Conservation (phyloP, 2,888 invertebrate genomes). For the Agonopterix subpropinquella region DNA sequence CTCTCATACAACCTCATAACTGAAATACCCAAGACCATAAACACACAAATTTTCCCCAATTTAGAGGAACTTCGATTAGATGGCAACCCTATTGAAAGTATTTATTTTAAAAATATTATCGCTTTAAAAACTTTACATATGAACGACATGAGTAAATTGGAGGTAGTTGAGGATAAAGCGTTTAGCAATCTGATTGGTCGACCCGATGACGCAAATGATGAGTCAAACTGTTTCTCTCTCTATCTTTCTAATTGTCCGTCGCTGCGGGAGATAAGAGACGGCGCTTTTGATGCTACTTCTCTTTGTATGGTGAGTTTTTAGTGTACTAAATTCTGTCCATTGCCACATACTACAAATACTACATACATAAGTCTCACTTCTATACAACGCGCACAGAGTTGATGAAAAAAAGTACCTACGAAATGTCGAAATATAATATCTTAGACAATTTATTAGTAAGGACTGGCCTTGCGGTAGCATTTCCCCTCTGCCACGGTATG, state of each 20-base stretch:
- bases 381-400: too few species aligned
- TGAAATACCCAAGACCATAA: conserved; percentile 61
- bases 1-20: conserved; percentile 66
- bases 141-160: conserved; percentile 48
- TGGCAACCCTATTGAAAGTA: conserved; percentile 64
- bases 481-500: too few species aligned
- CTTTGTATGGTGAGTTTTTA: conserved; percentile 67
- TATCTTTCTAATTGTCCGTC: conserved; percentile 62
- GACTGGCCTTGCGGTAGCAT: too few species aligned
- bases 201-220: conserved; percentile 31
- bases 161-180: conserved; percentile 53
- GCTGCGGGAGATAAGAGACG: conserved; percentile 50
- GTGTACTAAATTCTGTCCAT: too few species aligned
- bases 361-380: too few species aligned
- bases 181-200: conserved; percentile 66
- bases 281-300: conserved; percentile 65
- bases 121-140: conserved; percentile 58
- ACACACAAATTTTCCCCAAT: conserved; percentile 55
- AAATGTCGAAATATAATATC: too few species aligned
- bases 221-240: conserved; percentile 59
- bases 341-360: too few species aligned
- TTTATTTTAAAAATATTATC: conserved; percentile 65
- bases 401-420: too few species aligned
- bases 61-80: conserved; percentile 68
- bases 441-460: too few species aligned